Base-by-base conservation (phyloP, 1,140 invertebrate species). In the Stenopsyche tienmushanensis region DNA sequence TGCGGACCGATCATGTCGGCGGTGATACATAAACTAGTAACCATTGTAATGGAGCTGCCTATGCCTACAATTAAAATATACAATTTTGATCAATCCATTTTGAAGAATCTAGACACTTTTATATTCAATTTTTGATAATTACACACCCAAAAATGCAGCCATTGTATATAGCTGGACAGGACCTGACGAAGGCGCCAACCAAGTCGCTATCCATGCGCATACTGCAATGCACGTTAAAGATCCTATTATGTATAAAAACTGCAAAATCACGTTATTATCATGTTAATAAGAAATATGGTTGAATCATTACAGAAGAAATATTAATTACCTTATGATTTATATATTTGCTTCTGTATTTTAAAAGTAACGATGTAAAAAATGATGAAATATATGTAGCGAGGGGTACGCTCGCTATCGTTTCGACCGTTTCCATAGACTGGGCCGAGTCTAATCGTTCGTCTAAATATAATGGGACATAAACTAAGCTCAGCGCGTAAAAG, bases 1-100 rank as follows among this genome's bases (percentile, higher is more conserved):
- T 95, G 92, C 2, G 86, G 83, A 42, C 92, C 93, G 71, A 97
- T 97, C 53, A 97, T 80, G 79, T 97, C 92, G 2, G 94, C 90
- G 0, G 93, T 96, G 44, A 97, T 86, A 69, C 92, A 91, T n/a
- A 97, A 80, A 72, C 93, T 93, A 29, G 92, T 91, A 20, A 98
- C 88, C 73, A 97, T 86, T 39, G 96, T 91, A 21, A 92, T 89
- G 0, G 94, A 90, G 76, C 92, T 91, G 45, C 91, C 92, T 44
- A 88, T 84, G 52, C 96, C 89, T 85, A 80, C 75, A 72, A 81
- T 20, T 20, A 42, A 39, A n/a, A n/a, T n/a, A 42, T 58, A 42
- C 25, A 62, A 18, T n/a, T n/a, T n/a, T n/a, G n/a, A n/a, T n/a
- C n/a, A n/a, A n/a, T n/a, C n/a, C n/a, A n/a, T n/a, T n/a, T n/a